phyloP scores from a whole-genome alignment of 2,113 vertebrate genomes.

The Seriola quinqueradiata region DNA sequence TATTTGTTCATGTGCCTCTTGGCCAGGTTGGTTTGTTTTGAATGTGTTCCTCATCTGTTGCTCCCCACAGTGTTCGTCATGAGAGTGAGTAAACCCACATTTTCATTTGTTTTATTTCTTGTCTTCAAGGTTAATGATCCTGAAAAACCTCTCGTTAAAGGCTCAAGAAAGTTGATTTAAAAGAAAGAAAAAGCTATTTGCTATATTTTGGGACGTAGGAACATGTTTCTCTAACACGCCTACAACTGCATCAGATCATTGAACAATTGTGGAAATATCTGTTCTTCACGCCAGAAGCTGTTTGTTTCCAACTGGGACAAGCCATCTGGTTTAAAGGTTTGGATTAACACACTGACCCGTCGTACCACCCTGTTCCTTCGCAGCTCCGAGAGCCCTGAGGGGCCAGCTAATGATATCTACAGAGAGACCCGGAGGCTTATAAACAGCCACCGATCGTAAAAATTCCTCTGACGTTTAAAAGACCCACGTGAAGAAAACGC shows the following conservation, averaged over 20 bases:
- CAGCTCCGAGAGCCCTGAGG: neutral
- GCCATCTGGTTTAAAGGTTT: neutral
- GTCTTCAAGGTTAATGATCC: too few relatives aligned
- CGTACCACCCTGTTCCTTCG: slow-evolving; percentile 18
- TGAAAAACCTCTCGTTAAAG: too few relatives aligned
- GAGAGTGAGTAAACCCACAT: slow-evolving; percentile 57
- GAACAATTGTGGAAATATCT: neutral
- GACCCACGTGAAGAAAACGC: neutral
- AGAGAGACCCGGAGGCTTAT: slow-evolving; percentile 12
- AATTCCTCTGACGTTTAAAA: slow-evolving; percentile 5
- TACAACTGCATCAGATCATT: neutral
- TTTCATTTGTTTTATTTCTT: neutral
- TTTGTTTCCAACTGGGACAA: neutral
- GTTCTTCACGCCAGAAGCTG: neutral
- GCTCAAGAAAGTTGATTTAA: too few relatives aligned
- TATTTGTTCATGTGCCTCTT: slow-evolving; percentile 55
- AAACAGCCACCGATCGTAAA: slow-evolving; percentile 2
- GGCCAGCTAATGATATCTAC: slow-evolving; percentile 27
- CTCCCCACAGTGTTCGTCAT: slow-evolving; percentile 30
- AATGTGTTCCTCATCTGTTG: slow-evolving; percentile 7
- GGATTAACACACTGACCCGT: slow-evolving; percentile 47
- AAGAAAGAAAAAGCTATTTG: neutral
- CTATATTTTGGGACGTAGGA: too few relatives aligned
- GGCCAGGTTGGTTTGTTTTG: neutral
- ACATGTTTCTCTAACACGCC: too few relatives aligned